phyloP scores from a whole-genome alignment of 2,888 invertebrate species.

The Argyra leucocephala region DNA sequence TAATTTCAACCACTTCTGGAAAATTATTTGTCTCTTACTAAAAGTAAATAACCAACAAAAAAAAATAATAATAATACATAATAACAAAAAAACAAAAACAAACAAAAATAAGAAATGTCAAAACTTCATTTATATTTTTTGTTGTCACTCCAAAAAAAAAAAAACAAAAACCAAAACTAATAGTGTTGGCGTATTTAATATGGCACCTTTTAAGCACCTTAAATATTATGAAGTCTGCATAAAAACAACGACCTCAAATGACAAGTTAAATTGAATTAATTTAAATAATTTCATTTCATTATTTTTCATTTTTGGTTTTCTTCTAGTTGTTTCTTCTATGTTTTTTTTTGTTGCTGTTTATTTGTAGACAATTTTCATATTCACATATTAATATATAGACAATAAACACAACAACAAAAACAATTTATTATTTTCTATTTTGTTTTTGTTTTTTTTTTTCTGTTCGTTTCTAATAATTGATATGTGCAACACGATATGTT shows the following conservation, averaged over 20 bases:
- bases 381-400: not conserved
- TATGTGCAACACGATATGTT: constrained; percentile 3
- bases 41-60: not conserved
- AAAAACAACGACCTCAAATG: constrained; percentile 2
- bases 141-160: too few species aligned
- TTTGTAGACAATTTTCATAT: not conserved
- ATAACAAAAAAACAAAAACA: not conserved
- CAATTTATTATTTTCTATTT: not conserved
- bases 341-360: not conserved
- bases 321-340: not conserved
- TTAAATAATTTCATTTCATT: not conserved
- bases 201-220: not conserved
- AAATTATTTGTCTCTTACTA: not conserved
- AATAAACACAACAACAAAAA: not conserved
- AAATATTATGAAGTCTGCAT: not conserved
- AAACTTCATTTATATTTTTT: too few species aligned
- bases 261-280: not conserved
- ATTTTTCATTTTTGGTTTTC: not conserved
- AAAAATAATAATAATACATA: not conserved
- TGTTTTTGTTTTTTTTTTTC: not conserved
- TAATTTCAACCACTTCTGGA: constrained; percentile 1
- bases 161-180: too few species aligned
- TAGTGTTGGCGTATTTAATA: not conserved
- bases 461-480: not conserved
- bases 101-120: too few species aligned